Evolutionary conservation across 2,888 invertebrate species (phyloP).

Genomic region (Lepidocyrtoides sp.): DNA sequence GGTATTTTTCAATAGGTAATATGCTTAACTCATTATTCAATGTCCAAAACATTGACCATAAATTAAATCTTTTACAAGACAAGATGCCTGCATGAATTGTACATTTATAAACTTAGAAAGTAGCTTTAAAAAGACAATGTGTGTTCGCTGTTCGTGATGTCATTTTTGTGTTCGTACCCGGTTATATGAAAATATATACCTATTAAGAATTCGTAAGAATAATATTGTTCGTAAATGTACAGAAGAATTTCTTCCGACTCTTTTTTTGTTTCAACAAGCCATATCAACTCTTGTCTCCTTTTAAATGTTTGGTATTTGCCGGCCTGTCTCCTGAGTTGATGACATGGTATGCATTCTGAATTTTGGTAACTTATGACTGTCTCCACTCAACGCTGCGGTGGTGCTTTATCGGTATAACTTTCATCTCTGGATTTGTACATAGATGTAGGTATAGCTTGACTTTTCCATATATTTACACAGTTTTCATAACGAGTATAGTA

Average conservation of each 20-base stretch:
- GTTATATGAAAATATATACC: neutral
- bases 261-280: slow-evolving; percentile 55
- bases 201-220: too few relatives aligned
- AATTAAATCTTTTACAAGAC: slow-evolving; percentile 53
- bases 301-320: slow-evolving; percentile 49
- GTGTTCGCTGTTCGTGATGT: slow-evolving; percentile 29
- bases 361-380: slow-evolving; percentile 57
- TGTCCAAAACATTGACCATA: slow-evolving; percentile 45
- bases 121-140: slow-evolving; percentile 58
- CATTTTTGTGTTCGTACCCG: slow-evolving; percentile 28
- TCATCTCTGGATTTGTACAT: slow-evolving; percentile 44
- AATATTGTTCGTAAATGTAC: slow-evolving; percentile 2
- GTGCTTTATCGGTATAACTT: slow-evolving; percentile 66
- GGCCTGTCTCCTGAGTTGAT: slow-evolving; percentile 58
- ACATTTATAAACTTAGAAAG: slow-evolving; percentile 14
- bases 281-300: slow-evolving; percentile 18
- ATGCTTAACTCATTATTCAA: slow-evolving; percentile 58
- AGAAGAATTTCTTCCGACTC: slow-evolving; percentile 35
- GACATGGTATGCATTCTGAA: slow-evolving; percentile 62
- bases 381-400: slow-evolving; percentile 4
- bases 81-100: neutral
- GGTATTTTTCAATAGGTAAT: too few relatives aligned
- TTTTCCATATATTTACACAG: too few relatives aligned
- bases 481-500: too few relatives aligned
- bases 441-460: neutral